These are phyloP conservation scores for Lithobius niger DNA, from an alignment of 1,140 invertebrate species.

Conservation along the genomic window DNA sequence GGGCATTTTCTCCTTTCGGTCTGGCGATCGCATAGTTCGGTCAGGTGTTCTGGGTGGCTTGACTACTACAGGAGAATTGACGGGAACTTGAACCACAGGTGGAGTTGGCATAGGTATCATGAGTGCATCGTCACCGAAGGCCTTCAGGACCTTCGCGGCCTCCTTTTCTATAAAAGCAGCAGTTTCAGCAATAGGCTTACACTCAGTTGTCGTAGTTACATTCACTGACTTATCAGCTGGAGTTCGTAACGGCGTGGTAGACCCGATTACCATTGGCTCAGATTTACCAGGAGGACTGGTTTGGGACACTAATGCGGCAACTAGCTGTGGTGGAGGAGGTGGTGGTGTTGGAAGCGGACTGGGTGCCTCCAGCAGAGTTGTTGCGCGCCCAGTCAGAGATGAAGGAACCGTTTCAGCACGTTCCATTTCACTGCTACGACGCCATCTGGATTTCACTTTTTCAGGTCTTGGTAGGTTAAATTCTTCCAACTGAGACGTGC, in stretches of 20 bases:
- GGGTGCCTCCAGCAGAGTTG: neutral
- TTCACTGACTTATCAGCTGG: conserved; percentile 16
- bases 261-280: too few relatives aligned
- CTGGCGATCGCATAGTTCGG: too few relatives aligned
- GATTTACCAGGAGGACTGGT: too few relatives aligned
- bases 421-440: conserved; percentile 65
- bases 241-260: conserved; percentile 14
- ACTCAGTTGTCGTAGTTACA: neutral
- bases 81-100: too few relatives aligned
- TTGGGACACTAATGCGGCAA: neutral
- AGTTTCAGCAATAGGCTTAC: conserved; percentile 6
- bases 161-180: conserved; percentile 13
- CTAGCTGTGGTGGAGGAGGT: neutral
- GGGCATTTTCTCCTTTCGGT: conserved; percentile 53
- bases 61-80: too few relatives aligned
- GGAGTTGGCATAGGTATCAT: neutral
- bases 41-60: neutral
- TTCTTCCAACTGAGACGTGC: conserved; percentile 3
- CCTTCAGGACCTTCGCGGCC: conserved; percentile 13
- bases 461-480: conserved; percentile 43
- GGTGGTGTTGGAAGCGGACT: neutral
- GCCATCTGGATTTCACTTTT: conserved; percentile 74
- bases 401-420: conserved; percentile 26
- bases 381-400: neutral
- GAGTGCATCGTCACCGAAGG: neutral